Evolutionary conservation across 2,797 vertebrate species (phyloP), one percentile per base, ranked within the genome.

Genomic region (Pseudocheirus occidentalis): DNA sequence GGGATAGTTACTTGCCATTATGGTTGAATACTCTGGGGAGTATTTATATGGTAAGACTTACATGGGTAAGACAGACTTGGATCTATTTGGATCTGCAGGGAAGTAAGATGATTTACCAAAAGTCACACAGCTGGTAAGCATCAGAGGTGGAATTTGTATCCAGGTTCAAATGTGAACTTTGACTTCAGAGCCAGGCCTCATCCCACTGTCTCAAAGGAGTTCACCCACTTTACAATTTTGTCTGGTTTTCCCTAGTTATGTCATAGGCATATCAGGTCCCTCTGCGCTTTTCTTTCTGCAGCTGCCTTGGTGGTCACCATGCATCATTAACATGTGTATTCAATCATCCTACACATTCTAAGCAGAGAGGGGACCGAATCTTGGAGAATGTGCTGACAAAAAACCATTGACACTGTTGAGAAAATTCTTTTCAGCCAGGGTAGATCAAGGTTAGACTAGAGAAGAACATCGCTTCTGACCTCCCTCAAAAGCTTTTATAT

Each of bases 321-420:
- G 6, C 9, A 31, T 90, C n/a, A 16, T 55, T 90, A 89, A 81
- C 95, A n/a, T 81, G 34, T 31, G 90, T 54, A 56, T 90, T 87
- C 27, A 58, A 90, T 94, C 92, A 91, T 53, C 3, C 73, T 87
- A 0, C 46, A 24, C 87, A 3, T 16, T 14, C 18, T 92, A 92
- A 66, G 46, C 87, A 92, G 53, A 56, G 50, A 59, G 18, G 2
- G 21, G 92, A 28, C 92, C 94, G 3, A 53, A 50, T 18, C 54
- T 95, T 34, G 27, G 66, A 93, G 90, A 93, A 92, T 34, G 56
- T 55, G 55, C 92, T 92, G 92, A 87, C 89, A 91, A 92, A 59
- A 91, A 95, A 87, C 24, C n/a, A 46, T 54, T 94, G 52, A 5
- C 4, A 16, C 21, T 62, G 81, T 81, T 24, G 4, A 90, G 81